A percentile compares a stretch with the other conserved stretches of the same genome.
These are phyloP conservation scores for Phenacoccus solenopsis DNA, from an alignment of 1,140 invertebrate species.

Conservation along the genomic window DNA sequence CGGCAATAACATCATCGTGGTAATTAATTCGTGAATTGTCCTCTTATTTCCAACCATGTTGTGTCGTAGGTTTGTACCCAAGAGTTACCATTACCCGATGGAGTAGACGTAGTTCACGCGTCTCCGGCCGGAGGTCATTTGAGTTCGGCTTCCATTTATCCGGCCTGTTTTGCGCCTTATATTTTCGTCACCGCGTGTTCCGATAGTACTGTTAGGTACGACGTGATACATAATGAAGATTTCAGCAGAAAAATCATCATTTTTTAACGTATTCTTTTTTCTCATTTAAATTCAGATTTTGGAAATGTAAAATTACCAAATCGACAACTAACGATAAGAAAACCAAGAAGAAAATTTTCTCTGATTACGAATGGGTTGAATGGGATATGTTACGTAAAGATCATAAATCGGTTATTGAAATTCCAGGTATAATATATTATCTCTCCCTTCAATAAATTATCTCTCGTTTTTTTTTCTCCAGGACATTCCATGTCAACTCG, in stretches of 20 bases:
- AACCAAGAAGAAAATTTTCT: constrained; percentile 38
- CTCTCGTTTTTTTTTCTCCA: background rate
- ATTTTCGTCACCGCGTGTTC: constrained; percentile 87
- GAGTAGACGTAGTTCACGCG: constrained; percentile 81
- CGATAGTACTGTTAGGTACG: constrained; percentile 56
- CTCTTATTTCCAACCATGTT: background rate
- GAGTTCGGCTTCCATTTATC: constrained; percentile 96
- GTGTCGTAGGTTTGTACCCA: constrained; percentile 56
- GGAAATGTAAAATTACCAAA: constrained; percentile 61
- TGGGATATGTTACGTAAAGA: constrained; percentile 80
- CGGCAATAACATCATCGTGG: too few species aligned
- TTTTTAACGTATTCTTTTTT: background rate
- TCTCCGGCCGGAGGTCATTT: constrained; percentile 89
- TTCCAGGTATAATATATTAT: constrained; percentile 46
- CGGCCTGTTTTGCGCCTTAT: constrained; percentile 93
- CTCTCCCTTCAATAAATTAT: too few species aligned
- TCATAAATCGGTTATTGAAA: constrained; percentile 72
- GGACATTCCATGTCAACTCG: too few species aligned
- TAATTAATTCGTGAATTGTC: background rate
- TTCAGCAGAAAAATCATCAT: background rate
- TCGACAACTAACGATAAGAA: constrained; percentile 31
- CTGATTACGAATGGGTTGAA: constrained; percentile 66
- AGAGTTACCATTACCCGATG: constrained; percentile 69
- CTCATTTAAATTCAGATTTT: constrained; percentile 43
- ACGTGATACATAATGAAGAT: background rate